Evolutionary conservation across 2,797 vertebrate genomes (phyloP), one percentile per base, ranked within the genome.

Genomic region (Brachyalestes nurse): DNA sequence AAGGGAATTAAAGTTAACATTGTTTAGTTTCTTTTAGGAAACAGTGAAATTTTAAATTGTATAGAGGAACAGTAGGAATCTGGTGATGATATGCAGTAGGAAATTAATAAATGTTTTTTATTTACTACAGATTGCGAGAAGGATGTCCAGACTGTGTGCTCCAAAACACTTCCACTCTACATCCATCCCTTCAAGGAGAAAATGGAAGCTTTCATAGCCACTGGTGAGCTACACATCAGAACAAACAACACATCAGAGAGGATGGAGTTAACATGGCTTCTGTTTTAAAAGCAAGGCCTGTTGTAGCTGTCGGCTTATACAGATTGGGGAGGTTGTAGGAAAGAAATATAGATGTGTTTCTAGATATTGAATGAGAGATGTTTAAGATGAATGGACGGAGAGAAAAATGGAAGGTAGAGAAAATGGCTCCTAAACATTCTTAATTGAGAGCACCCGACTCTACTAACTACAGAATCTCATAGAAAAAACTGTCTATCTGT

Each of bases 171-270:
- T 25, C 93, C 94, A 76, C 94, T 97, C 51, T 92, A 96, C 83
- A 94, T 97, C 74, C 95, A 99, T 83, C 97, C 97, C 0, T 99
- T 99, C 86, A 97, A 98, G 88, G 95, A 96, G 86, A 97, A 95
- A 87, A 93, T 99, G 86, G 96, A 97, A 81, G 89, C 90, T 45
- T 99, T 99, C 88, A 91, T 96, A 78, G 87, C 94, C 76, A 95
- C 93, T 87, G 97, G 97, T 98, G 93, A 93, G 91, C 77, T 53
- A 23, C 53, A 19, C 38, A 61, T 38, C 51, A 73, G 9, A 42
- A 9, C 28, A 55, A 16, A 47, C 34, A 58, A 13, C 25, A 69
- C 13, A 16, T 45, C 21, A 72, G 8, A 14, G 21, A 34, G 55
- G 67, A 74, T 71, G 25, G 67, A 25, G 45, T 42, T 19, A 61